Evolutionary conservation across 2,888 invertebrate species (phyloP), one percentile per base, ranked within the genome.

Genomic region (Uloborus plumipes): DNA sequence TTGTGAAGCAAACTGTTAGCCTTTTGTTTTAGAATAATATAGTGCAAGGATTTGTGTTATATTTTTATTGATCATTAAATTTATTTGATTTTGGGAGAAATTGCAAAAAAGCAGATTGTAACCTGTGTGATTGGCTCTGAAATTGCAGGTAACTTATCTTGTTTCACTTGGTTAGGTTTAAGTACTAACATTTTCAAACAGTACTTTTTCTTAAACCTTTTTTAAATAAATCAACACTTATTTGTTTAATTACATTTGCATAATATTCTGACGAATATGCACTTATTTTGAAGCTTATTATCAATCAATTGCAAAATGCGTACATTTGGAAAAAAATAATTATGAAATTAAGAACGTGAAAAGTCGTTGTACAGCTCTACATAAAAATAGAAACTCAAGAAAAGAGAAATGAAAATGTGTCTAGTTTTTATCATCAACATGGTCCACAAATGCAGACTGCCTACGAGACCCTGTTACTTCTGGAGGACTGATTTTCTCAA

Each of bases 31-130:
- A 4, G 2, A 26, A 26, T 26, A 26, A 26, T 26, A 26, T 26
- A 26, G 53, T 53, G 53, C n/a, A 53, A 53, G 53, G 53, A 53
- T 53, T 53, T 53, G 53, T 53, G 53, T 53, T n/a, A 53, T 53
- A 53, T 53, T 53, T 53, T 53, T 53, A 53, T 53, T 2, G 3
- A 53, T 53, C 53, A 1, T 53, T 53, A 53, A 53, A 53, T 53
- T 16, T 2, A 53, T 53, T 53, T 53, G 6, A 53, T 53, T 53
- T 53, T 53, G 53, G 53, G n/a, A 6, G 53, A n/a, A 53, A 53
- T 3, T 53, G 15, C n/a, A 53, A 53, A 53, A 53, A 2, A 53
- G n/a, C 6, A 3, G 53, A 3, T 53, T n/a, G 53, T 53, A 53
- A 53, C 53, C 2, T 53, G 53, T 53, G 53, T 53, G 53, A 53